Evolutionary conservation across 2,113 vertebrate species (phyloP).

Genomic region (Monopterus albus): DNA sequence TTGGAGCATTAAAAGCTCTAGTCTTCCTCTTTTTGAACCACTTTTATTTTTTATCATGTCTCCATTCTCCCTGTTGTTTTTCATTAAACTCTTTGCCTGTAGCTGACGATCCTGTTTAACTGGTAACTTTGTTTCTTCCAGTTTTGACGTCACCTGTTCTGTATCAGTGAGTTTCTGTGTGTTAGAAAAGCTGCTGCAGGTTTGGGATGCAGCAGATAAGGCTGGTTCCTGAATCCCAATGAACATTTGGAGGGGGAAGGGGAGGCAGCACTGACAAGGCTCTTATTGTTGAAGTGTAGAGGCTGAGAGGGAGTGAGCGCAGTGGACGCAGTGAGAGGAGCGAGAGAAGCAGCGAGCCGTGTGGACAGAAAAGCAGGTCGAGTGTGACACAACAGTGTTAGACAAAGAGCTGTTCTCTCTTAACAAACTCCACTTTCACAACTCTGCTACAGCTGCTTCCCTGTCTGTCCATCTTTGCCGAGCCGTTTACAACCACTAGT

Average conservation of each 20-base stretch:
- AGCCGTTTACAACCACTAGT: slow-evolving; percentile 12
- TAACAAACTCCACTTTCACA: slow-evolving; percentile 59
- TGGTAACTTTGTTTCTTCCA: background rate
- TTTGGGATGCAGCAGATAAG: background rate
- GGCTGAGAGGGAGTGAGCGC: slow-evolving; percentile 6
- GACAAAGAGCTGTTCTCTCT: slow-evolving; percentile 55
- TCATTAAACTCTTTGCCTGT: background rate
- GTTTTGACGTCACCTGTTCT: background rate
- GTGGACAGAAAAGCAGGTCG: slow-evolving; percentile 39
- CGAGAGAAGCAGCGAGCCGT: slow-evolving; percentile 9
- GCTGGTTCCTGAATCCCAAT: slow-evolving; percentile 72
- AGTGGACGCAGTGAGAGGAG: slow-evolving; percentile 19
- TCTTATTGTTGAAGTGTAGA: slow-evolving; percentile 59
- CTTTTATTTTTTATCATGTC: background rate
- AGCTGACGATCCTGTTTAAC: slow-evolving; percentile 4
- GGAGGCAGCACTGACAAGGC: slow-evolving; percentile 70
- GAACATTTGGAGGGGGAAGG: slow-evolving; percentile 50
- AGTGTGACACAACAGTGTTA: slow-evolving; percentile 25
- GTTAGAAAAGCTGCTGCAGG: slow-evolving; percentile 1
- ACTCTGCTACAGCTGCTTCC: background rate
- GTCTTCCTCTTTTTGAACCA: slow-evolving; percentile 24
- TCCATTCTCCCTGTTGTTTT: background rate
- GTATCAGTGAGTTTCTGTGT: background rate
- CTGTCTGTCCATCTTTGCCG: background rate
- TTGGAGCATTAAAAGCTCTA: background rate